phyloP scores from a whole-genome alignment of 2,113 vertebrate genomes.

The Mystacornis crossleyi region DNA sequence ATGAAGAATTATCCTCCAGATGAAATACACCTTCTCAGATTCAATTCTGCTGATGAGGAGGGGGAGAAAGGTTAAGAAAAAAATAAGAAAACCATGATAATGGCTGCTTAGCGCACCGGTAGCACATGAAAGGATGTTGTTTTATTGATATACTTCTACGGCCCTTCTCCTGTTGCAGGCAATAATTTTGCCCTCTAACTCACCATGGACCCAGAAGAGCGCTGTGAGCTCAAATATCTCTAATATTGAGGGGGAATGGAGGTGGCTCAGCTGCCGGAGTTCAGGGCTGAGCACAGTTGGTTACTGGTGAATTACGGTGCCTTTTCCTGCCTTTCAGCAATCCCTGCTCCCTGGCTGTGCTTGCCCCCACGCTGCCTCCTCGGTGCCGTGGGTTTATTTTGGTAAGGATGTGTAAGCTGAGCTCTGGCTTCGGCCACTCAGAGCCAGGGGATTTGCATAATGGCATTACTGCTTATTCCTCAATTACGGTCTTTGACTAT shows the following conservation, averaged over 20 bases:
- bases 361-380: not conserved
- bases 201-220: not conserved
- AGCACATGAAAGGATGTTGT: not conserved
- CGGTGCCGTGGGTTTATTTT: not conserved
- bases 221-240: not conserved
- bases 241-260: not conserved
- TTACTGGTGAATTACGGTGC: not conserved
- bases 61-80: not conserved
- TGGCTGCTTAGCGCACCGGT: not conserved
- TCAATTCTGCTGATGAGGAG: not conserved
- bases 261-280: not conserved
- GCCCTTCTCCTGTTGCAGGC: slow-evolving; percentile 16
- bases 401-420: not conserved
- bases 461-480: slow-evolving; percentile 3
- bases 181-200: slow-evolving; percentile 29
- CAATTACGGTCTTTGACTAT: not conserved
- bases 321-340: not conserved
- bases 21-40: not conserved
- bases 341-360: not conserved
- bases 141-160: slow-evolving; percentile 1
- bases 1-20: not conserved
- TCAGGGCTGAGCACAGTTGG: not conserved
- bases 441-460: slow-evolving; percentile 17
- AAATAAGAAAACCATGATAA: not conserved
- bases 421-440: not conserved